Evolutionary conservation across 2,797 vertebrate species (phyloP).

Genomic region (Propithecus deckenii): DNA sequence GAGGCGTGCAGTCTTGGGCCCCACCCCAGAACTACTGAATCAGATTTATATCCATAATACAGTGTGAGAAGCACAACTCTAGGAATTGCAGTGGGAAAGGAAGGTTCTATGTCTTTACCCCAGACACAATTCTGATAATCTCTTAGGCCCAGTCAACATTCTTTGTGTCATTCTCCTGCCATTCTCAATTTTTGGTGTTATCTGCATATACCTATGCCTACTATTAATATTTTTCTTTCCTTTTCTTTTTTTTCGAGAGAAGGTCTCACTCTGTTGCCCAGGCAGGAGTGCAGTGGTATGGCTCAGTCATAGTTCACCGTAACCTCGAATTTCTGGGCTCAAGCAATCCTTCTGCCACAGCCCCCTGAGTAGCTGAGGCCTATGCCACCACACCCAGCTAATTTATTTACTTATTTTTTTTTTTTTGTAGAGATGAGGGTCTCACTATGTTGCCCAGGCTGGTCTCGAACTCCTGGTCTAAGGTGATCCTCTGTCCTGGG

Average conservation of each 20-base stretch:
- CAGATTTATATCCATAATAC: neutral
- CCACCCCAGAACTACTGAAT: neutral
- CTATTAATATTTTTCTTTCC: neutral
- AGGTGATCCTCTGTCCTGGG: neutral
- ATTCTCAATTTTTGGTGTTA: neutral
- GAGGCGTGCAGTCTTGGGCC: rapidly evolving
- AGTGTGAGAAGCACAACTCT: neutral
- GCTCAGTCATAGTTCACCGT: neutral
- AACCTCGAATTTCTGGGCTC: neutral
- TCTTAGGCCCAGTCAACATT: neutral
- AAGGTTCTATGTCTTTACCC: neutral
- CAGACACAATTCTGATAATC: neutral
- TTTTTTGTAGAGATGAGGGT: neutral
- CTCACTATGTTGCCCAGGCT: neutral
- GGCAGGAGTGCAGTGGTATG: neutral
- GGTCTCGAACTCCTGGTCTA: neutral
- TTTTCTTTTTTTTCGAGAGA: neutral
- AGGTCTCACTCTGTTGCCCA: neutral
- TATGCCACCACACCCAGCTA: neutral
- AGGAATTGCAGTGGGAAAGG: neutral
- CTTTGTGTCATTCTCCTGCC: neutral
- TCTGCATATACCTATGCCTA: neutral
- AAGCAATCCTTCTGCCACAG: neutral
- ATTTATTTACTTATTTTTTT: neutral
- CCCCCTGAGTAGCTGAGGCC: neutral